A percentile compares a stretch with the other conserved stretches of the same genome.
These are phyloP conservation scores for Todiramphus chloris DNA, from an alignment of 2,113 vertebrate species.

Conservation along the genomic window DNA sequence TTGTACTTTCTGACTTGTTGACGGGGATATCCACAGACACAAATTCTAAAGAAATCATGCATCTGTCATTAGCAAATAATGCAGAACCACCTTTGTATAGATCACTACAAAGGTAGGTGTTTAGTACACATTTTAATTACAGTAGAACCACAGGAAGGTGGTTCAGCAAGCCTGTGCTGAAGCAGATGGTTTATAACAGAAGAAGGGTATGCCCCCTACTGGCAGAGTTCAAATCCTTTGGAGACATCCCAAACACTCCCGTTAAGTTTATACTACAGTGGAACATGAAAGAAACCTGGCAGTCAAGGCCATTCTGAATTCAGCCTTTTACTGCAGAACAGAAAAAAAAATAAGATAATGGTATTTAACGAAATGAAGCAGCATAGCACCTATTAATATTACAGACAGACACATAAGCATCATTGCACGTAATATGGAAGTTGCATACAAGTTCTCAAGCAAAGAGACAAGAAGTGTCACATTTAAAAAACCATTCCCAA, in stretches of 20 bases:
- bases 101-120: not conserved
- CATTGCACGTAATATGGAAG: not conserved
- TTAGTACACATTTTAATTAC: not conserved
- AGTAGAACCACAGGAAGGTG: not conserved
- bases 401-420: not conserved
- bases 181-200: not conserved
- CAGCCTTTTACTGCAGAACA: not conserved
- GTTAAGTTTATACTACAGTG: not conserved
- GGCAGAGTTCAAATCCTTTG: not conserved
- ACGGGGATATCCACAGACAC: conserved; percentile 94
- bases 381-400: not conserved
- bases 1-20: conserved; percentile 92
- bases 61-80: not conserved
- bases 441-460: not conserved
- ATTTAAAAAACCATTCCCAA: not conserved
- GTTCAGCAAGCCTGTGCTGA: not conserved
- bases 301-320: not conserved
- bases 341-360: not conserved
- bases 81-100: not conserved
- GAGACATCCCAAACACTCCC: no score
- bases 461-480: not conserved
- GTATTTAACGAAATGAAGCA: not conserved
- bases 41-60: conserved; percentile 81
- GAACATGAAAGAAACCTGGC: not conserved
- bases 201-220: not conserved